Percentiles rank a stretch among this genome's conserved stretches.
phyloP scores from a whole-genome alignment of 2,113 vertebrate species.

The Oncorhynchus keta region DNA sequence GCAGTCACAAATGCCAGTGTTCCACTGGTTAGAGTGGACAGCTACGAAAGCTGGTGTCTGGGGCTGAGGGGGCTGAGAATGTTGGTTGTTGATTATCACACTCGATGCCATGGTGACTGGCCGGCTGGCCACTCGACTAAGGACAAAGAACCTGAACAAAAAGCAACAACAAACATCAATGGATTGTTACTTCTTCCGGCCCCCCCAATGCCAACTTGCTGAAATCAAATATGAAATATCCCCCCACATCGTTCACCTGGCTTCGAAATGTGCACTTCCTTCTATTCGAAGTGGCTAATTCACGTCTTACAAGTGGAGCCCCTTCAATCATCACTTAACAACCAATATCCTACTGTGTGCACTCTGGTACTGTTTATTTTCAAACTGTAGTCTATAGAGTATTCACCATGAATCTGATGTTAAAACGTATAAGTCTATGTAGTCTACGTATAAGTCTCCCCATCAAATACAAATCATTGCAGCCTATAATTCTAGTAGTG shows the following conservation, averaged over 20 bases:
- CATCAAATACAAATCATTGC: too few relatives aligned
- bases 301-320: constrained; percentile 25
- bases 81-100: constrained; percentile 1
- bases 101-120: constrained; percentile 32
- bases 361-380: too few relatives aligned
- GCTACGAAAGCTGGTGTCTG: background rate
- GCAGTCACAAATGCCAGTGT: constrained; percentile 30
- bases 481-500: too few relatives aligned
- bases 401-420: too few relatives aligned
- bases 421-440: too few relatives aligned
- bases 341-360: too few relatives aligned
- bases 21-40: constrained; percentile 21
- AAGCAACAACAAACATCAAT: constrained; percentile 20
- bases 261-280: constrained; percentile 41
- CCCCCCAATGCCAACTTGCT: constrained; percentile 25
- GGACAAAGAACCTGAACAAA: constrained; percentile 20
- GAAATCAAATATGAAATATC: too few relatives aligned
- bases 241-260: too few relatives aligned
- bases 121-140: constrained; percentile 5
- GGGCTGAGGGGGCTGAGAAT: background rate
- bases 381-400: too few relatives aligned
- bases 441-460: too few relatives aligned
- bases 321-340: constrained; percentile 4
- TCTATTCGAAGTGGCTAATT: constrained; percentile 45
- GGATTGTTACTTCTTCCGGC: constrained; percentile 40